phyloP scores from a whole-genome alignment of 2,888 invertebrate species.

The Orthonychiurus folsomi region DNA sequence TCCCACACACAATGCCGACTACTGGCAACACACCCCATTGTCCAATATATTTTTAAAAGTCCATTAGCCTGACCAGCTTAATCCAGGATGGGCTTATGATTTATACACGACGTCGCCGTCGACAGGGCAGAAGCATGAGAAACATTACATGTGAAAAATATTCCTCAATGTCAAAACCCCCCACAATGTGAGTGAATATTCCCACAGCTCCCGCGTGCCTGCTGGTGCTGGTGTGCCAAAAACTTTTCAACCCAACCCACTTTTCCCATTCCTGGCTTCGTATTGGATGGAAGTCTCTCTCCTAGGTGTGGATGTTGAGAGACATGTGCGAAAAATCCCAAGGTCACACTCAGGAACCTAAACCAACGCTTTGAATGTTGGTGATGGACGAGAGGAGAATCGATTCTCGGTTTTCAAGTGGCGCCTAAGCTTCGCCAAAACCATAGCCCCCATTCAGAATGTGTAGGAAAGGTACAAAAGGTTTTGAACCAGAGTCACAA shows the following conservation, averaged over 20 bases:
- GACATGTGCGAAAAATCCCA: slow-evolving; percentile 1
- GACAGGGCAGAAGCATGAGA: neutral
- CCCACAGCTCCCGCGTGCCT: neutral
- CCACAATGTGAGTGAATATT: neutral
- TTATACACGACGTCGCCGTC: neutral
- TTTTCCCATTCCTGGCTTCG: neutral
- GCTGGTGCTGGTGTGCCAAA: neutral
- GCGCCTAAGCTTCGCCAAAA: too few species aligned
- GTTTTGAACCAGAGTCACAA: too few species aligned
- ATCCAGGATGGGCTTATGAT: neutral
- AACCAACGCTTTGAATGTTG: too few species aligned
- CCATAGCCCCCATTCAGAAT: too few species aligned
- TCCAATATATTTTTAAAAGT: too few species aligned
- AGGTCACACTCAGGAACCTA: neutral
- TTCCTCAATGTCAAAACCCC: neutral
- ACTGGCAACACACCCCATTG: too few species aligned
- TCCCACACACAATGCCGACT: too few species aligned
- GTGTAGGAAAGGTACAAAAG: too few species aligned
- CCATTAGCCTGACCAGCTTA: too few species aligned
- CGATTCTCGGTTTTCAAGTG: too few species aligned
- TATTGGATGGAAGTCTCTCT: too few species aligned
- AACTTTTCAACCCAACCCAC: neutral
- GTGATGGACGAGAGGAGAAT: too few species aligned
- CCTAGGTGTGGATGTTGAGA: neutral
- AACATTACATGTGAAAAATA: neutral